Evolutionary conservation across 2,113 vertebrate genomes (phyloP).

Genomic region (Forbesichthys papilliferus): DNA sequence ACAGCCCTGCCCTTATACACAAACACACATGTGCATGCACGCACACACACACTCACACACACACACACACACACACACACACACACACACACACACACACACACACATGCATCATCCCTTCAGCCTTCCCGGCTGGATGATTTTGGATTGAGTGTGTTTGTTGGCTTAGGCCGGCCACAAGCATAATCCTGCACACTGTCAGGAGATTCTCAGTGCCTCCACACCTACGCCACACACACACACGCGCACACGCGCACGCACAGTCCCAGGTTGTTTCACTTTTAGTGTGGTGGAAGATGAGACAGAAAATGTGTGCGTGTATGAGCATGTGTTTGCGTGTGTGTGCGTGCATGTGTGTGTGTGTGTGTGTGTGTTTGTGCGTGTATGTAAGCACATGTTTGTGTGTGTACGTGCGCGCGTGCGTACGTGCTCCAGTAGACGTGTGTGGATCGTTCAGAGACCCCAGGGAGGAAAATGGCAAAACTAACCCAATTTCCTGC

Average conservation of each 20-base stretch:
- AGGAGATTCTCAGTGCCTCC: conserved; percentile 21
- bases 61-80: background rate
- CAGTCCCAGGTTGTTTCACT: conserved; percentile 61
- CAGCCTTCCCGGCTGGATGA: conserved; percentile 75
- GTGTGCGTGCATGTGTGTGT: conserved; percentile 24
- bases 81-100: background rate
- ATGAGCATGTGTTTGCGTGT: background rate
- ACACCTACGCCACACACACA: conserved; percentile 45
- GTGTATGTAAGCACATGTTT: conserved; percentile 6
- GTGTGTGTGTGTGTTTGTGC: conserved; percentile 13
- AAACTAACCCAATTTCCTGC: conserved; percentile 80
- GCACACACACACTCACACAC: background rate
- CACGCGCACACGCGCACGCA: conserved; percentile 11
- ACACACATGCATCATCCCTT: background rate
- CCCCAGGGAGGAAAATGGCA: conserved; percentile 62
- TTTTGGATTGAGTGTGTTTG: conserved; percentile 77
- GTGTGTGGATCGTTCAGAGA: conserved; percentile 58
- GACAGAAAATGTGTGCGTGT: background rate
- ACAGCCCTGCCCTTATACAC: conserved; percentile 10
- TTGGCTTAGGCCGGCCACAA: conserved; percentile 59
- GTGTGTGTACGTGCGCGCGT: conserved; percentile 9
- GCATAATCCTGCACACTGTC: conserved; percentile 65
- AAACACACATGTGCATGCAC: background rate
- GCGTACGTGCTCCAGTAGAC: background rate
- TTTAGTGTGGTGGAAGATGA: conserved; percentile 34